phyloP scores from a whole-genome alignment of 2,797 vertebrate species.

The Hozukius guyotensis region DNA sequence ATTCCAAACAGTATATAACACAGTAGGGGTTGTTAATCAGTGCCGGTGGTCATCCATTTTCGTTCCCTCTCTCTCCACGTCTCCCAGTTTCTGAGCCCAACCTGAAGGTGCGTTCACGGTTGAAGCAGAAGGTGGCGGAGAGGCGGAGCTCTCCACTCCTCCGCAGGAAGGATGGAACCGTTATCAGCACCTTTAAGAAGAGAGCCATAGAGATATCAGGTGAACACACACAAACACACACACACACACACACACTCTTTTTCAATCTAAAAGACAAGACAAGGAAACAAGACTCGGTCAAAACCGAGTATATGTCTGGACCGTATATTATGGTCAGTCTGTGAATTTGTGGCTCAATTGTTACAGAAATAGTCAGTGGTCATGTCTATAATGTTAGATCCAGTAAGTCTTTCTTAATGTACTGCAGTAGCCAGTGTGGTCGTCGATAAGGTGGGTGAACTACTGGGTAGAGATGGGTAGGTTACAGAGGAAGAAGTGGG shows the following conservation, averaged over 20 bases:
- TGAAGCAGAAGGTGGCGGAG: constrained; percentile 96
- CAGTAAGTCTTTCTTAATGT: no score
- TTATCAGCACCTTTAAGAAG: constrained; percentile 89
- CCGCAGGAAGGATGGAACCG: constrained; percentile 89
- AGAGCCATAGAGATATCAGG: constrained; percentile 86
- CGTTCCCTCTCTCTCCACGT: background rate
- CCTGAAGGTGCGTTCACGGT: constrained; percentile 90
- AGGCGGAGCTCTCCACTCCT: constrained; percentile 88
- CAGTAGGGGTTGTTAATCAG: background rate
- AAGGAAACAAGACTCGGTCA: no score
- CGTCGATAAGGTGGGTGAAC: no score
- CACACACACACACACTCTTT: no score
- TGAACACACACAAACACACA: constrained; percentile 5
- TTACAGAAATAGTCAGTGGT: no score
- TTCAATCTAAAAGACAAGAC: background rate
- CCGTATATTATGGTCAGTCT: no score
- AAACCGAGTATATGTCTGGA: no score
- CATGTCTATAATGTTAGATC: no score
- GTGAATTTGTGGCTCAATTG: no score
- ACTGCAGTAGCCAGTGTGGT: no score
- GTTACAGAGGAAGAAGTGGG: no score
- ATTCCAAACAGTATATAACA: background rate
- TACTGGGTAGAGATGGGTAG: no score
- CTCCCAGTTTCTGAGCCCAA: constrained; percentile 87
- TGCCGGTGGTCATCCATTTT: background rate